These are phyloP conservation scores for Ceratitis capitata DNA, from an alignment of 1,140 invertebrate species.

Conservation along the genomic window DNA sequence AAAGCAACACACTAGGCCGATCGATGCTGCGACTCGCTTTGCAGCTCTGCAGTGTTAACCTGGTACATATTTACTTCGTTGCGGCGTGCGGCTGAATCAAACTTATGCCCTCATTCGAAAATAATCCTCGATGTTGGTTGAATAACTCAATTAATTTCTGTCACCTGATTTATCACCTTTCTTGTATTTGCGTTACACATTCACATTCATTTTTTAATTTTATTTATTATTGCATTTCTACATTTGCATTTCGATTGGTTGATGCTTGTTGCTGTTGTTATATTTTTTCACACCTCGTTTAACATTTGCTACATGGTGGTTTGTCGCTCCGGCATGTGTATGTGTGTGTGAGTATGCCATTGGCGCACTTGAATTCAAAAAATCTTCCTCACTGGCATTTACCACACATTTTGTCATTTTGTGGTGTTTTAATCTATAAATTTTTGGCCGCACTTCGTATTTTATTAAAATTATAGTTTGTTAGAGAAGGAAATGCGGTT, in stretches of 20 bases:
- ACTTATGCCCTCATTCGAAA: background rate
- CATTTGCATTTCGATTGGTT: slow-evolving; percentile 17
- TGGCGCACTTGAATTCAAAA: no score
- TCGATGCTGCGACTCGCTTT: no score
- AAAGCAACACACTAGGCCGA: background rate
- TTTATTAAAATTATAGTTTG: no score
- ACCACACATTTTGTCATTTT: no score
- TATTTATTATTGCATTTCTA: slow-evolving; percentile 47
- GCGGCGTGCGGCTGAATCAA: background rate
- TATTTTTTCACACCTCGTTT: background rate
- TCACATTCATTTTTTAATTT: slow-evolving; percentile 58
- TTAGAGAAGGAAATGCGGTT: no score
- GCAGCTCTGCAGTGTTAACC: no score
- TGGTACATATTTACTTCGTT: no score
- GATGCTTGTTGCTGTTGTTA: background rate
- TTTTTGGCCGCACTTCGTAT: no score
- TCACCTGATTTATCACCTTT: slow-evolving; percentile 65
- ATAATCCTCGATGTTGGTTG: slow-evolving; percentile 37
- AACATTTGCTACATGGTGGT: background rate
- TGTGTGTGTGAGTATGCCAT: no score
- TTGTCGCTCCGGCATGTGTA: no score
- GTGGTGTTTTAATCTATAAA: no score
- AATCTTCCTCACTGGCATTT: no score
- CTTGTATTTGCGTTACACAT: slow-evolving; percentile 46
- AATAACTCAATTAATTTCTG: slow-evolving; percentile 66